Evolutionary conservation across 2,888 invertebrate species (phyloP), one percentile per base, ranked within the genome.

Genomic region (Meandrusa payeni): DNA sequence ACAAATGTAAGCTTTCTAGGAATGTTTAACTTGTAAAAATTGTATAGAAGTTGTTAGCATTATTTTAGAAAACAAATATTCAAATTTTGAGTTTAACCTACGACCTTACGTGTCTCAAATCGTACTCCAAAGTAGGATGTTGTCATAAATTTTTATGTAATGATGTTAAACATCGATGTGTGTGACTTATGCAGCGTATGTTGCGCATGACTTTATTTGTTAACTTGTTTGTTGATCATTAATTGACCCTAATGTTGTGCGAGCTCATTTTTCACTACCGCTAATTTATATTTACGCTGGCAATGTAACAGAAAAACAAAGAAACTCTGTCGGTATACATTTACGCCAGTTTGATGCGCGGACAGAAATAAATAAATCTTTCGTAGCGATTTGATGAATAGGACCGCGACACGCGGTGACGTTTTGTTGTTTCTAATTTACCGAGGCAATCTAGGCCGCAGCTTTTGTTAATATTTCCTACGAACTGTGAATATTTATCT

Each of bases 401-500:
- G 34, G 19, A 39, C 6, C 11, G 12, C 46, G 51, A 41, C 36
- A 46, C 42, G 47, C 47, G 41, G 7, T 41, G 50, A 52, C 46
- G 53, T 58, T 57, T 52, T 46, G 55, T 54, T 54, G 41, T 58
- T 57, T 64, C 53, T 60, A 58, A 59, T 64, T 59, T 59, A 39
- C 48, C 41, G 49, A 50, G 47, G 48, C 51, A 62, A 43, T 50
- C 50, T 54, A 43, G 60, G 59, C 51, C 51, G 51, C 34, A 43
- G 42, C 42, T 61, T 59, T 59, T 54, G 65, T 61, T 61, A 55
- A 58, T 61, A 61, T 58, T 56, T 28, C 44, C 44, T 34, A 58
- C 55, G 43, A 51, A 57, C 52, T 68, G 59, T 58, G 61, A 69
- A 61, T 64, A 39, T 40, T 40, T 67, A 62, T 64, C 61, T 52